These are phyloP conservation scores for Platichthys flesus DNA, from an alignment of 2,113 vertebrate genomes.

Conservation along the genomic window DNA sequence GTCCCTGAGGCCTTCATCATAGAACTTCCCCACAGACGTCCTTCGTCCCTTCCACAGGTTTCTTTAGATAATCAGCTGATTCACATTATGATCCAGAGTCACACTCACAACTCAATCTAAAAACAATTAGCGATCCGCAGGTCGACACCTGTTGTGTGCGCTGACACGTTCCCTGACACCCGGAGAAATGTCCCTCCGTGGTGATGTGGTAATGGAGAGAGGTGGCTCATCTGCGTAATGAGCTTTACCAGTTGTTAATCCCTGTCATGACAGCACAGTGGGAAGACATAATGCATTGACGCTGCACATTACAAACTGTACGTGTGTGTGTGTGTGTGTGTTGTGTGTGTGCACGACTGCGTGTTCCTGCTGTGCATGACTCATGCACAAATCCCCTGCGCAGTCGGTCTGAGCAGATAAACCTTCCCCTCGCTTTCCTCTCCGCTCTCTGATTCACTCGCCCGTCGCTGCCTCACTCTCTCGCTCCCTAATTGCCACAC, in stretches of 20 bases:
- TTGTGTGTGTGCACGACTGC: not conserved
- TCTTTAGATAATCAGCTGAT: not conserved
- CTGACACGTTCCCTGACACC: constrained; percentile 15
- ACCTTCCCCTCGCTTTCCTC: constrained; percentile 44
- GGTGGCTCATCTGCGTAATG: constrained; percentile 55
- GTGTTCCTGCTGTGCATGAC: constrained; percentile 46
- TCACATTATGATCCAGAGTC: too few relatives aligned
- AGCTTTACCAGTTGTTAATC: constrained; percentile 62
- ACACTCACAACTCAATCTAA: constrained; percentile 1
- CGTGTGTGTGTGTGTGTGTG: not conserved
- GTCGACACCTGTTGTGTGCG: constrained; percentile 47
- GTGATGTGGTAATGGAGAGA: constrained; percentile 29
- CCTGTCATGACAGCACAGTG: constrained; percentile 52
- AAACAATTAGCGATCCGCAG: constrained; percentile 29
- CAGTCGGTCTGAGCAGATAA: constrained; percentile 52
- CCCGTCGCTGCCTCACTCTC: constrained; percentile 24
- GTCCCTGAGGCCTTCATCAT: not conserved
- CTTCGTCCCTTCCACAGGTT: not conserved
- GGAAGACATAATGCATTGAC: constrained; percentile 51
- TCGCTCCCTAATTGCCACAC: constrained; percentile 39
- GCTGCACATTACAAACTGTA: constrained; percentile 46
- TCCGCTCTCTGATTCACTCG: constrained; percentile 48
- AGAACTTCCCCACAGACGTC: too few relatives aligned
- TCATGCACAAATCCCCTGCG: constrained; percentile 56
- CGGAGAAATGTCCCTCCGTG: constrained; percentile 9